These are phyloP conservation scores for Uria lomvia DNA, from an alignment of 2,113 vertebrate genomes.

Conservation along the genomic window DNA sequence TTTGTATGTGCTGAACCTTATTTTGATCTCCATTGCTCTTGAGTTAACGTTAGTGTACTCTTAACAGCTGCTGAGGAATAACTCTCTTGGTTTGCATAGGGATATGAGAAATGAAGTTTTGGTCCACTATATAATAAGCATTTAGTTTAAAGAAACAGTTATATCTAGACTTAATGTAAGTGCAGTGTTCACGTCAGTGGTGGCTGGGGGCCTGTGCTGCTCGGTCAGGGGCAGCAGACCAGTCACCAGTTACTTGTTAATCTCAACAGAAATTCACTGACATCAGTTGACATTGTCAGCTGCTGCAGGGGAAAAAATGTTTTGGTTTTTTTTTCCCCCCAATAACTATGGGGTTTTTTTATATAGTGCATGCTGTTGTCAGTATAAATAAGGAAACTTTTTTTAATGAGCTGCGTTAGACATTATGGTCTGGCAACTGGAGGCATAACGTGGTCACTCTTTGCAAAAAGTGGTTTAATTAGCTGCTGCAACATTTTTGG, in stretches of 20 bases:
- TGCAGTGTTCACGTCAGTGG: rapidly evolving
- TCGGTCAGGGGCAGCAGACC: not conserved
- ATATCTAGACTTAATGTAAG: not conserved
- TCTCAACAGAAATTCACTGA: not conserved
- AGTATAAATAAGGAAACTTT: not conserved
- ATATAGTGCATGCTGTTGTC: not conserved
- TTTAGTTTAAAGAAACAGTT: not conserved
- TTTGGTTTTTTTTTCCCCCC: not conserved
- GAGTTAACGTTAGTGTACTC: rapidly evolving
- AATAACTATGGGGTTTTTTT: not conserved
- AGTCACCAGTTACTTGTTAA: not conserved
- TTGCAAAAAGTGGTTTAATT: not conserved
- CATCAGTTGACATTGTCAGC: not conserved
- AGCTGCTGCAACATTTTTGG: not conserved
- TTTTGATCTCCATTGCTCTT: not conserved
- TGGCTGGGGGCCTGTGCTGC: not conserved
- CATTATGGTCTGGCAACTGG: not conserved
- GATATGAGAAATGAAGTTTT: not conserved
- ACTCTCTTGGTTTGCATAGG: not conserved
- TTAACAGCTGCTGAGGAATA: not conserved
- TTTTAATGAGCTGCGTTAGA: not conserved
- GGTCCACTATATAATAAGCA: not conserved
- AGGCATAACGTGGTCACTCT: not conserved
- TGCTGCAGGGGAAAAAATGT: not conserved
- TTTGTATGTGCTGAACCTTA: not conserved